Evolutionary conservation across 2,888 invertebrate genomes (phyloP).

Genomic region (Azorinus chamasolen): DNA sequence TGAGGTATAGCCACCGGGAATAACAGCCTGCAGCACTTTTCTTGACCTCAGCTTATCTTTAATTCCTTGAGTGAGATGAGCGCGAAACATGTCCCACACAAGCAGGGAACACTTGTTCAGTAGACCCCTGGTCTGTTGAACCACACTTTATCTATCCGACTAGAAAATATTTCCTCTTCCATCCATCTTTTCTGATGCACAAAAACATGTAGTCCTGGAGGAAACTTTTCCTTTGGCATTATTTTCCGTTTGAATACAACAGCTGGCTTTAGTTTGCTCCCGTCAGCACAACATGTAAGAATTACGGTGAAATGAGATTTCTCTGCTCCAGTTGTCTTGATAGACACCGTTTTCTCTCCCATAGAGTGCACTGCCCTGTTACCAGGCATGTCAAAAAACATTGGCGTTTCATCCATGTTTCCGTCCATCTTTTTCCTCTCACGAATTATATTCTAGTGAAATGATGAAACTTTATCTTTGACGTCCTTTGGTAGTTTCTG

Average conservation of each 20-base stretch:
- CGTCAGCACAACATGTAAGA: constrained; percentile 55
- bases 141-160: constrained; percentile 55
- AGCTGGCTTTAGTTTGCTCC: constrained; percentile 55
- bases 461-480: constrained; percentile 14
- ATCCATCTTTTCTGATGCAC: constrained; percentile 55
- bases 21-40: constrained; percentile 23
- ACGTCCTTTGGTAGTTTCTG: constrained; percentile 41
- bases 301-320: constrained; percentile 62
- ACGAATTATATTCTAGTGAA: constrained; percentile 47
- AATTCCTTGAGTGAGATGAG: constrained; percentile 11
- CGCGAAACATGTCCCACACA: too few species aligned
- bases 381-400: constrained; percentile 58
- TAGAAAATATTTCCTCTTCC: constrained; percentile 27
- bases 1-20: constrained; percentile 54
- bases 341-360: constrained; percentile 30
- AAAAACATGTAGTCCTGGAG: constrained; percentile 29
- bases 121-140: constrained; percentile 35
- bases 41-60: constrained; percentile 9
- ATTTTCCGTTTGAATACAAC: constrained; percentile 64
- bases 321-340: constrained; percentile 44
- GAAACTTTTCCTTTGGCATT: constrained; percentile 56
- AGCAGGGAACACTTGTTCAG: too few species aligned
- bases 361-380: constrained; percentile 45
- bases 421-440: neutral
- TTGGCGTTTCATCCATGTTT: constrained; percentile 48